Evolutionary conservation across 1,140 invertebrate genomes (phyloP).

Genomic region (Teleopsis dalmanni): DNA sequence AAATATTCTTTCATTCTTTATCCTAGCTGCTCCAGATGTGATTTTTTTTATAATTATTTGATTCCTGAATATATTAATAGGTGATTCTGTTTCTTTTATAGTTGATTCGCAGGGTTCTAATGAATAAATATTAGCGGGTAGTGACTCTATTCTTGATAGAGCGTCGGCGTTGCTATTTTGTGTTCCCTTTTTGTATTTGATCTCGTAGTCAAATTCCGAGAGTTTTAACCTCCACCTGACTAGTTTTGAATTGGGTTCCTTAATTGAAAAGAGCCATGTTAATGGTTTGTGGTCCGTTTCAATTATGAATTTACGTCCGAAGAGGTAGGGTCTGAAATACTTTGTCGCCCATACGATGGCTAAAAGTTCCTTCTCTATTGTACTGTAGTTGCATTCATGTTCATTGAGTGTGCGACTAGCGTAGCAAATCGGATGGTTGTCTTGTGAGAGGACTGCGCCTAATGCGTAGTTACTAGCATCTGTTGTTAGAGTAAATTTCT

Average conservation of each 20-base stretch:
- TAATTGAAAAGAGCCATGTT: constrained; percentile 14
- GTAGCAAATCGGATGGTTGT: constrained; percentile 12
- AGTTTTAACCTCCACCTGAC: constrained; percentile 15
- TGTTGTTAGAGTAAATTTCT: constrained; percentile 17
- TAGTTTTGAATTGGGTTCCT: constrained; percentile 16
- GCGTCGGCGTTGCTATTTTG: constrained; percentile 19
- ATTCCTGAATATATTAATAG: too few species aligned
- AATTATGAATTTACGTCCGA: constrained; percentile 13
- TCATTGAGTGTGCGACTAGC: constrained; percentile 18
- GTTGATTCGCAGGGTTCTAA: neutral
- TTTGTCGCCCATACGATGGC: constrained; percentile 42
- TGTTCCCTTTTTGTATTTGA: constrained; percentile 18
- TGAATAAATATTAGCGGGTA: neutral
- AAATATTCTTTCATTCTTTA: too few species aligned
- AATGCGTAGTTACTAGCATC: constrained; percentile 17
- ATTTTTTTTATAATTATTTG: too few species aligned
- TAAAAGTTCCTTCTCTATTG: constrained; percentile 21
- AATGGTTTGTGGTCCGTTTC: constrained; percentile 15
- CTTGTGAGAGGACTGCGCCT: constrained; percentile 18
- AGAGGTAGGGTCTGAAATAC: constrained; percentile 36
- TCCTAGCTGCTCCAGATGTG: too few species aligned
- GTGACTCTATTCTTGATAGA: constrained; percentile 13
- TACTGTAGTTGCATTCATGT: constrained; percentile 16
- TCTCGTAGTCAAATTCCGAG: constrained; percentile 17
- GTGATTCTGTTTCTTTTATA: too few species aligned